Base-by-base conservation (phyloP, 1,140 invertebrate species). In the Sitophilus oryzae region DNA sequence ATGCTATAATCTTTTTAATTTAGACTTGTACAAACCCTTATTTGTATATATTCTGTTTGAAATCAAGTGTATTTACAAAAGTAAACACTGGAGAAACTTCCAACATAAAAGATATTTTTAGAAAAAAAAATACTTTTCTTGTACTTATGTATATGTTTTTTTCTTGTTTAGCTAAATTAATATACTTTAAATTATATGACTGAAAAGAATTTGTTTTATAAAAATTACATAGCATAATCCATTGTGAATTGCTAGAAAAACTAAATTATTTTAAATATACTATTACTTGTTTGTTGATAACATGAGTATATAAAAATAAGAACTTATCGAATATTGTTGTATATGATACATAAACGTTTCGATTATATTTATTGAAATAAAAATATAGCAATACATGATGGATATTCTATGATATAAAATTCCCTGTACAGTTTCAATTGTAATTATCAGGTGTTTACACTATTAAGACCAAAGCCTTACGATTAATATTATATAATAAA, bases 401-500 rank as follows among this genome's bases (percentile, higher is more conserved):
- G 25, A 30, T 30, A 30, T 30, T 6, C 11, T 30, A 30, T 30
- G 25, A 8, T 11, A 5, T 23, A 44, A 51, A 23, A 42, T 46
- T 40, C 59, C 59, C 62, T 67, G 66, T 66, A 67, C 62, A 66
- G 61, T 64, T 66, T 59, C 61, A 60, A 61, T 60, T 67, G 62
- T 62, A 64, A 63, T 66, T 58, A 68, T 68, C 64, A 68, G 62
- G 66, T 68, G 66, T 68, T 68, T 56, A 56, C 53, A 56, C 64
- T 60, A 66, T 63, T 68, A 68, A 68, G 66, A 68, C 66, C 66
- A 68, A 68, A 56, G 66, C 66, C 66, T 68, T 68, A 68, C 63
- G 61, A 67, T 67, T 66, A 68, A 65, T 64, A 64, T 63, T 61
- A 66, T 65, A 68, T 68, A 63, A 67, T 67, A 67, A 67, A 67